Evolutionary conservation across 2,888 invertebrate genomes (phyloP).

Genomic region (Sphaeridia pumilis): DNA sequence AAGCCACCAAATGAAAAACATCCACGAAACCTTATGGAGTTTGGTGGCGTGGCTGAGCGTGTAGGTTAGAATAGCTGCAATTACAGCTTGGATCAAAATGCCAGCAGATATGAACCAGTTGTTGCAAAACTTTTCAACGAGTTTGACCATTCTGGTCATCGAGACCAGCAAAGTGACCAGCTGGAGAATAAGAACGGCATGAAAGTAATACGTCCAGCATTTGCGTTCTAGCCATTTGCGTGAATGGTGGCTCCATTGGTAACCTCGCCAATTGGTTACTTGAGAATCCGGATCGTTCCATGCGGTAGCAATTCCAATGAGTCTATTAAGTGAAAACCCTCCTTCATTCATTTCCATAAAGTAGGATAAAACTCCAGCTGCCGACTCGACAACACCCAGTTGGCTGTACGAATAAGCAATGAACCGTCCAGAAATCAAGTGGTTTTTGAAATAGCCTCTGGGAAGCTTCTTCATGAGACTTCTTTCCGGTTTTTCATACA

Average conservation of each 20-base stretch:
- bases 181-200: slow-evolving; percentile 40
- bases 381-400: slow-evolving; percentile 99
- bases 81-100: background rate
- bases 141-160: slow-evolving; percentile 17
- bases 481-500: slow-evolving; percentile 9
- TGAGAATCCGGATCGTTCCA: slow-evolving; percentile 62
- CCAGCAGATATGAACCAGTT: slow-evolving; percentile 20
- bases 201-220: slow-evolving; percentile 92
- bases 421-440: slow-evolving; percentile 8
- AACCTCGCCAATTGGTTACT: slow-evolving; percentile 57
- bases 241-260: too few relatives aligned
- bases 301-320: slow-evolving; percentile 87
- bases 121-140: too few relatives aligned
- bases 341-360: slow-evolving; percentile 99
- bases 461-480: slow-evolving; percentile 9
- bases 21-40: too few relatives aligned
- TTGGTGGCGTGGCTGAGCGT: too few relatives aligned
- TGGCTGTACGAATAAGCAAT: slow-evolving; percentile 98
- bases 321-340: slow-evolving; percentile 77
- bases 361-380: slow-evolving; percentile 98
- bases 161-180: slow-evolving; percentile 22
- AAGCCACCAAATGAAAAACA: too few relatives aligned
- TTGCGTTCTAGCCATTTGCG: slow-evolving; percentile 65
- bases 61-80: too few relatives aligned
- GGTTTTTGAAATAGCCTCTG: slow-evolving; percentile 2